Base-by-base conservation (phyloP, 2,888 invertebrate genomes). In the Trissolcus japonicus region DNA sequence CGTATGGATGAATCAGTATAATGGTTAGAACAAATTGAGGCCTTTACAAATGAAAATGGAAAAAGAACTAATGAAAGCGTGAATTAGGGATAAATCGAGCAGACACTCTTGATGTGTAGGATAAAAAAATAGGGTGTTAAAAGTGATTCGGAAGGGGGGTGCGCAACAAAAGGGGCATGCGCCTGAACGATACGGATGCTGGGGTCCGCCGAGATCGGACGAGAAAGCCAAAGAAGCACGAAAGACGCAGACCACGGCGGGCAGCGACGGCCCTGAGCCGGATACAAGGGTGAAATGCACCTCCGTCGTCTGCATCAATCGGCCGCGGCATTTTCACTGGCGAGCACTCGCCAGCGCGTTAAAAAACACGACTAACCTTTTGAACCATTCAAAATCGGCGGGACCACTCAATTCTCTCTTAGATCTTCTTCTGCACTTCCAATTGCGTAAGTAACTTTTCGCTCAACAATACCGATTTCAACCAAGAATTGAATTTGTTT, bases 221-320 rank as follows among this genome's bases (percentile, higher is more conserved):
- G 83, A 83, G 85, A 83, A 81, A 80, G 80, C 82, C 82, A 83
- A 86, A 84, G 85, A 86, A 83, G 84, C 81, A 82, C 81, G 81
- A 79, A 82, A 83, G 84, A 84, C 84, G 85, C 83, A 84, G 84
- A 84, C 84, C 81, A 81, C 84, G 82, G 82, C 79, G 81, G 84
- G 82, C 84, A 86, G 82, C 86, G 85, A 84, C 84, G 86, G 85
- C 86, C 84, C 82, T 82, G 84, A 82, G 87, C 84, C 86, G 86
- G 81, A 82, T 81, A 80, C 85, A 79, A 82, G 85, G 85, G 82
- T 84, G 85, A 84, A 82, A 86, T 85, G 85, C 83, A 79, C 84
- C 83, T 81, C 80, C 80, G 77, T 76, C 84, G 81, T 81, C 82
- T 80, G 80, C 83, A 81, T 84, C 87, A 87, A 84, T 86, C 85